These are phyloP conservation scores for Callorhinus ursinus DNA, from an alignment of 2,113 vertebrate genomes.

Conservation along the genomic window DNA sequence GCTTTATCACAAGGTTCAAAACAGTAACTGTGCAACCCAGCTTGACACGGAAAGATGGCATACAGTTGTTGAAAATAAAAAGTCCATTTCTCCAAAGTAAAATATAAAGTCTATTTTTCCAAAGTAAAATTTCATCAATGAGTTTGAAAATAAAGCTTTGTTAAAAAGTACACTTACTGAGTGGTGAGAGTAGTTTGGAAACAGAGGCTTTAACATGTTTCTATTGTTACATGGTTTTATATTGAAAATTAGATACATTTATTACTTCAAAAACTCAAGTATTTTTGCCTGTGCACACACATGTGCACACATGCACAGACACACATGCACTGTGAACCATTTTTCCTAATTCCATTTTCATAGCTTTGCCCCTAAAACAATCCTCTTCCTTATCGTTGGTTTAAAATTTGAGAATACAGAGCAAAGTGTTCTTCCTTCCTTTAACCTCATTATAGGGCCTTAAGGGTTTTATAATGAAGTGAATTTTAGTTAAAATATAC, in stretches of 20 bases:
- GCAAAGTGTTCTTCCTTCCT: background rate
- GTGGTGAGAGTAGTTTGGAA: background rate
- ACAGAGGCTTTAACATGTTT: background rate
- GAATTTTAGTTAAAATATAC: background rate
- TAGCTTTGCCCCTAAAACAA: background rate
- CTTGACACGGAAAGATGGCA: background rate
- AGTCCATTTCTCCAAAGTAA: background rate
- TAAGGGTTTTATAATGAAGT: background rate
- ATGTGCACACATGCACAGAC: background rate
- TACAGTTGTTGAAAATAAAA: background rate
- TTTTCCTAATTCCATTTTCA: background rate
- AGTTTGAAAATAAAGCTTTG: background rate
- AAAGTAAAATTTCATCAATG: background rate
- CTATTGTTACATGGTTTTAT: background rate
- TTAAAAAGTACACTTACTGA: background rate
- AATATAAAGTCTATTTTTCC: background rate
- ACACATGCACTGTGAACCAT: background rate
- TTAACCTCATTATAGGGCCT: background rate
- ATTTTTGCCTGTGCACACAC: background rate
- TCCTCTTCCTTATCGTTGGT: background rate
- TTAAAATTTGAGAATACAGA: background rate
- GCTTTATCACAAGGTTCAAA: background rate
- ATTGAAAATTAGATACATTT: background rate
- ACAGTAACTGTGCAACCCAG: background rate
- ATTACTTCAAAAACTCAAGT: background rate